phyloP scores from a whole-genome alignment of 2,888 invertebrate genomes.

The Keiferia lycopersicella region DNA sequence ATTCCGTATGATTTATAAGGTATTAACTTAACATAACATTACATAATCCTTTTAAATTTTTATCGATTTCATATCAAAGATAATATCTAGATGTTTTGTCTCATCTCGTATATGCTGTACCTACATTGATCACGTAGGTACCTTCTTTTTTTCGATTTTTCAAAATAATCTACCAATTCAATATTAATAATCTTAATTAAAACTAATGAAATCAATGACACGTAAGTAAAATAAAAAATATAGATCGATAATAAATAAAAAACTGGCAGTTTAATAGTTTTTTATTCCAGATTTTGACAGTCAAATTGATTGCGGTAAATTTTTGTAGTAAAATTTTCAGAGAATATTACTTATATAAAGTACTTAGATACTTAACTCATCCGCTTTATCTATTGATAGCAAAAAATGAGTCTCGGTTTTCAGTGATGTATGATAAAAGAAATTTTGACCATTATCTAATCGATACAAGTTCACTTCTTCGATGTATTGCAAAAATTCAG shows the following conservation, averaged over 20 bases:
- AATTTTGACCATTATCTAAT: slow-evolving; percentile 59
- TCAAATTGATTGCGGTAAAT: too few relatives aligned
- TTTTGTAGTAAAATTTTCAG: too few relatives aligned
- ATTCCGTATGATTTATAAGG: neutral
- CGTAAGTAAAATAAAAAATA: too few relatives aligned
- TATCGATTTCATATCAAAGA: neutral
- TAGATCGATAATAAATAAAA: too few relatives aligned
- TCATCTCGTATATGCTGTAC: too few relatives aligned
- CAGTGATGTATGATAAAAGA: slow-evolving; percentile 47
- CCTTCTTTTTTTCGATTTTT: too few relatives aligned
- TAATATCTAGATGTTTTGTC: neutral
- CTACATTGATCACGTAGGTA: too few relatives aligned
- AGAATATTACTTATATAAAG: neutral
- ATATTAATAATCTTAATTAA: too few relatives aligned
- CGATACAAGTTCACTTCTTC: slow-evolving; percentile 51
- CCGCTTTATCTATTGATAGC: neutral
- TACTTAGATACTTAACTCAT: neutral
- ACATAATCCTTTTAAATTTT: neutral
- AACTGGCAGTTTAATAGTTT: too few relatives aligned
- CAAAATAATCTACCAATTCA: too few relatives aligned
- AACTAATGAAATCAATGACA: too few relatives aligned
- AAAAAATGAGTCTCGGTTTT: neutral
- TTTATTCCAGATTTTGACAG: too few relatives aligned
- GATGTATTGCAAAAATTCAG: slow-evolving; percentile 42
- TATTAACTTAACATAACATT: neutral